These are phyloP conservation scores for Holothuria glaberrima DNA, from an alignment of 35 echinoderm and acorn worm species.

Conservation along the genomic window DNA sequence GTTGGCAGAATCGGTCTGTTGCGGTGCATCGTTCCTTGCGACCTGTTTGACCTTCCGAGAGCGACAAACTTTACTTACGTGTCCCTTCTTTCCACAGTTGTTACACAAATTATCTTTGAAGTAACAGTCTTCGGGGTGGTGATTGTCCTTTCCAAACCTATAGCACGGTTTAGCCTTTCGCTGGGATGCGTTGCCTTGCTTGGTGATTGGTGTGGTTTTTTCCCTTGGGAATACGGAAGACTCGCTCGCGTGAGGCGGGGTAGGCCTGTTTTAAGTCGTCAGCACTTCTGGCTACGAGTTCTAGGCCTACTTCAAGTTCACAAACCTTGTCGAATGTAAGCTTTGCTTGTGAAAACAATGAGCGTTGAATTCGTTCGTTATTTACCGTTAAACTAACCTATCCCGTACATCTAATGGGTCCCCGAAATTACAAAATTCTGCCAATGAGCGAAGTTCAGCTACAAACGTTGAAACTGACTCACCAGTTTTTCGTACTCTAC, in stretches of 20 bases:
- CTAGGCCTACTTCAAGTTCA: background rate
- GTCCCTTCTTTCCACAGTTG: constrained; percentile 69
- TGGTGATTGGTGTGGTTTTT: no score
- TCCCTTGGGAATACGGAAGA: background rate
- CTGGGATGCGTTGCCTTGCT: background rate
- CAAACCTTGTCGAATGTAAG: background rate
- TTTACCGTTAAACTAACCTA: background rate
- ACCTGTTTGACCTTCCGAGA: background rate
- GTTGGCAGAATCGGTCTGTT: no score
- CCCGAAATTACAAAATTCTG: constrained; percentile 46
- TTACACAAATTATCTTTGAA: constrained; percentile 45
- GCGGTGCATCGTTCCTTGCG: background rate
- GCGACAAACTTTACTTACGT: constrained; percentile 67
- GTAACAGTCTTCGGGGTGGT: constrained; percentile 31
- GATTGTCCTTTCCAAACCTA: background rate
- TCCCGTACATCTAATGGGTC: background rate
- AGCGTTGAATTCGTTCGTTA: constrained; percentile 24
- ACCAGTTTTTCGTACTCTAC: constrained; percentile 33
- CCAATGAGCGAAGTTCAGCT: constrained; percentile 27
- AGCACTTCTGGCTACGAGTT: background rate
- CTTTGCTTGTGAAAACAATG: background rate
- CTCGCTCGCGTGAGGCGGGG: background rate
- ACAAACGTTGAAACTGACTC: constrained; percentile 63
- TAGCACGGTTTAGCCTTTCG: background rate
- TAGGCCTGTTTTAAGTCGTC: constrained; percentile 10